Evolutionary conservation across 2,888 invertebrate genomes (phyloP).

Genomic region (Conus canariensis): DNA sequence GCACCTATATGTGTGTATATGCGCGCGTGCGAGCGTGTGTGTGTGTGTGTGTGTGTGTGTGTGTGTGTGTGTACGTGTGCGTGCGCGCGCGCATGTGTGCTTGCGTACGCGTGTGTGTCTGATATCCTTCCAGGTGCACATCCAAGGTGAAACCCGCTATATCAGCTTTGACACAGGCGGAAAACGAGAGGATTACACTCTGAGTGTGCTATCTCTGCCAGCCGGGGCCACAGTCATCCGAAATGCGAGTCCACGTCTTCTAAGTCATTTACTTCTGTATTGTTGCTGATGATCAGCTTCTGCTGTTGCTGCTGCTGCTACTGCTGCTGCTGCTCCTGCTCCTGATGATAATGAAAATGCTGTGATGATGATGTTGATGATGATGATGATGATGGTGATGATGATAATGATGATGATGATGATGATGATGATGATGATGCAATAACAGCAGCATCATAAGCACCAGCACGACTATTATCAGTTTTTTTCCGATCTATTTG

Average conservation of each 20-base stretch:
- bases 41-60: background rate
- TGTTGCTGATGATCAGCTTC: too few relatives aligned
- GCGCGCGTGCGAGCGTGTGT: background rate
- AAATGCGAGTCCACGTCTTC: conserved; percentile 14
- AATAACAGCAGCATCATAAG: background rate
- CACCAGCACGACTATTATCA: background rate
- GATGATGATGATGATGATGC: too few relatives aligned
- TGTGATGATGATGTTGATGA: too few relatives aligned
- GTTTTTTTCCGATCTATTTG: too few relatives aligned
- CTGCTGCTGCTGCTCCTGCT: background rate
- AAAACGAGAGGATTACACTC: conserved; percentile 40
- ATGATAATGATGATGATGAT: too few relatives aligned
- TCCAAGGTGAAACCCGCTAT: conserved; percentile 45
- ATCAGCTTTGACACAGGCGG: conserved; percentile 43
- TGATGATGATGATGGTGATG: too few relatives aligned
- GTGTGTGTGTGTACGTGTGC: background rate
- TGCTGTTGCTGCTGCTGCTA: too few relatives aligned
- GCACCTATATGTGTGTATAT: background rate
- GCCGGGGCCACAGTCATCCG: conserved; percentile 1
- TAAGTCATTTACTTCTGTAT: too few relatives aligned
- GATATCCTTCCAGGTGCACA: conserved; percentile 36
- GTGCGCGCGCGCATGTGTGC: too few relatives aligned
- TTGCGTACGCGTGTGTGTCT: too few relatives aligned
- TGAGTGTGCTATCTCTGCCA: conserved; percentile 31
- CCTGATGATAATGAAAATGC: too few relatives aligned